Evolutionary conservation across 1,140 invertebrate genomes (phyloP).

Genomic region (Eupristina koningsbergeri): DNA sequence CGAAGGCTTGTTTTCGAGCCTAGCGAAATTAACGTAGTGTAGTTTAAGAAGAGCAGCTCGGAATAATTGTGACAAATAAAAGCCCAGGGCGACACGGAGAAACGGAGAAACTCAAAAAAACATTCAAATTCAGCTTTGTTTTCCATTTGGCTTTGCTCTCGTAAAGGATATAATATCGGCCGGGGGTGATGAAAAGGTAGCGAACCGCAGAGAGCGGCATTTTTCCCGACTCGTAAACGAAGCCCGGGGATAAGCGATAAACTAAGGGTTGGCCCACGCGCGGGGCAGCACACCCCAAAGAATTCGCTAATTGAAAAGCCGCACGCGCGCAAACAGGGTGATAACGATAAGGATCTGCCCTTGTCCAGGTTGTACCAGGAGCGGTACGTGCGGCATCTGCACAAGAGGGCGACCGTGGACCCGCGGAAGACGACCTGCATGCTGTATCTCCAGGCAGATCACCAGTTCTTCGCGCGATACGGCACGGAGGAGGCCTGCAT

Average conservation of each 20-base stretch:
- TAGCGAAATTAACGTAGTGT: not conserved
- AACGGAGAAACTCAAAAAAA: not conserved
- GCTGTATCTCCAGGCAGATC: slow-evolving; percentile 95
- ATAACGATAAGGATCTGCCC: not conserved
- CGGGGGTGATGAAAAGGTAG: not conserved
- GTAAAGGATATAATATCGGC: not conserved
- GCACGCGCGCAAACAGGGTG: not conserved
- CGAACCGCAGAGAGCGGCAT: not conserved
- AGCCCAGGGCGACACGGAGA: not conserved
- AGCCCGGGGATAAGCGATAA: not conserved
- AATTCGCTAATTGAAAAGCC: slow-evolving; percentile 31
- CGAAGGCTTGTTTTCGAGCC: too few species aligned
- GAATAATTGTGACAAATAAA: not conserved
- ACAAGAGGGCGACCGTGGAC: slow-evolving; percentile 84
- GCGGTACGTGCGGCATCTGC: slow-evolving; percentile 75
- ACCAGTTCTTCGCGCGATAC: slow-evolving; percentile 93
- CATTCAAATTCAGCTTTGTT: not conserved
- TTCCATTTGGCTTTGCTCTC: not conserved
- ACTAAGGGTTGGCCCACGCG: not conserved
- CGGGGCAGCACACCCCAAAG: not conserved
- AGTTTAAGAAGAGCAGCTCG: not conserved
- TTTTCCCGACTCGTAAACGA: not conserved
- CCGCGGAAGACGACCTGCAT: slow-evolving; percentile 88
- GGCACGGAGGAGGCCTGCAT: slow-evolving; percentile 95
- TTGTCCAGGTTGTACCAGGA: slow-evolving; percentile 62